Percentiles rank a stretch among this genome's conserved stretches.
Evolutionary conservation across 2,888 invertebrate genomes (phyloP).

Genomic region (Lordiphosa fenestrarum): DNA sequence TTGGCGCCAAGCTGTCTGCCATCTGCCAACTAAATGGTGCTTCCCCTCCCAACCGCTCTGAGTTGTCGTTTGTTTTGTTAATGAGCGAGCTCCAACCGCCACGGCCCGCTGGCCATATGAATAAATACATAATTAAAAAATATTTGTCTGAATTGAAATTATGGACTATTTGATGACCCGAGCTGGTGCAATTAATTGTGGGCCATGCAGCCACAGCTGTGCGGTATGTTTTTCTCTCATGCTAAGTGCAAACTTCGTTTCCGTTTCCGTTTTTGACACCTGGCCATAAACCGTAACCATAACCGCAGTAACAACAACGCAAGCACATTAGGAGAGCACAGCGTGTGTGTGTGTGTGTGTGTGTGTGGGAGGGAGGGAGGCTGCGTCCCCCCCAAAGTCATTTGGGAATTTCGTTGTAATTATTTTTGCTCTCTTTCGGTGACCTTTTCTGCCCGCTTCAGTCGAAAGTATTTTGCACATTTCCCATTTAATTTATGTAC

Average conservation of each 20-base stretch:
- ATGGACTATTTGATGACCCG: no score
- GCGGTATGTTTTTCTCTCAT: slow-evolving; percentile 2
- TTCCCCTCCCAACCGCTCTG: not conserved
- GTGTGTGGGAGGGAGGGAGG: no score
- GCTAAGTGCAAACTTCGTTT: slow-evolving; percentile 34
- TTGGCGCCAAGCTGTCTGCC: slow-evolving; percentile 38
- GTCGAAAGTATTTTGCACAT: not conserved
- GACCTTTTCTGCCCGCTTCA: slow-evolving; percentile 8
- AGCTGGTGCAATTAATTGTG: no score
- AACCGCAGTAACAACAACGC: slow-evolving; percentile 21
- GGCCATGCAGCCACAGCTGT: slow-evolving; percentile 2
- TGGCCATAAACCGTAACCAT: slow-evolving; percentile 10
- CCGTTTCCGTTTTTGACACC: slow-evolving; percentile 39
- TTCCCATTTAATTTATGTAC: no score
- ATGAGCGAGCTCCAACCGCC: not conserved
- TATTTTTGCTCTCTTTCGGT: slow-evolving; percentile 3
- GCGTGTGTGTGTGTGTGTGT: not conserved
- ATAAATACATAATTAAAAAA: slow-evolving; percentile 38
- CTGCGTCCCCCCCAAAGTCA: not conserved
- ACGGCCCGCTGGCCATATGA: slow-evolving; percentile 14
- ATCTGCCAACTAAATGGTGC: slow-evolving; percentile 27
- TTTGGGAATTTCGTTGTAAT: slow-evolving; percentile 8
- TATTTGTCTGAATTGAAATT: slow-evolving; percentile 33
- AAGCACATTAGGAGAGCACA: slow-evolving; percentile 9
- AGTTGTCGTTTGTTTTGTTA: slow-evolving; percentile 9